Evolutionary conservation across 2,113 vertebrate genomes (phyloP).

Genomic region (Calidris pygmaea): DNA sequence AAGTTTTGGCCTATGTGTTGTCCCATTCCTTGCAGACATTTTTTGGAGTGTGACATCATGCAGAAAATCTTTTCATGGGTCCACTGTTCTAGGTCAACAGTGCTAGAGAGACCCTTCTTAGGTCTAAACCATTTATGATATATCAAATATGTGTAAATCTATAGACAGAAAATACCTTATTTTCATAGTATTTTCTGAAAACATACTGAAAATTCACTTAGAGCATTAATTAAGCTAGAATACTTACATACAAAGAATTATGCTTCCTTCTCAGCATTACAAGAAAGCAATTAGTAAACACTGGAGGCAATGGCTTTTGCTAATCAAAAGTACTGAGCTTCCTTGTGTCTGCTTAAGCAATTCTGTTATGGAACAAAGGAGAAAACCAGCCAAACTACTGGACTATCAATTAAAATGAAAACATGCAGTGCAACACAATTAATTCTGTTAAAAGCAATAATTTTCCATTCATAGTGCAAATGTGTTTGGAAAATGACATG

Average conservation of each 20-base stretch:
- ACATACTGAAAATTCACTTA: background rate
- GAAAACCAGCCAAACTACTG: background rate
- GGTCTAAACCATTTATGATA: background rate
- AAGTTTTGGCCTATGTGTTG: background rate
- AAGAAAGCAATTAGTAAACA: conserved; percentile 62
- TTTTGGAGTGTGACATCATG: background rate
- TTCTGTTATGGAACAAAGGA: background rate
- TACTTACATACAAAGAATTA: conserved; percentile 19
- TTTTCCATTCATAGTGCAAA: background rate
- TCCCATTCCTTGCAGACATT: background rate
- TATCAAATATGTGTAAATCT: background rate
- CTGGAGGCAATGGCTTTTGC: conserved; percentile 35
- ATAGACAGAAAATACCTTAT: background rate
- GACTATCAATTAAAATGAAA: background rate
- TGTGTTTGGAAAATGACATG: background rate
- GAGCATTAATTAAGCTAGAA: conserved; percentile 32
- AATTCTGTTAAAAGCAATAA: conserved; percentile 9
- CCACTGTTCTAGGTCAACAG: background rate
- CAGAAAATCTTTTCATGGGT: background rate
- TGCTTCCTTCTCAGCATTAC: conserved; percentile 28
- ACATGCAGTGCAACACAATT: background rate
- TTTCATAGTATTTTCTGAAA: background rate
- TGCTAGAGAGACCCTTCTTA: background rate
- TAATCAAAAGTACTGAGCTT: conserved; percentile 51
- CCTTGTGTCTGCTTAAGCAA: conserved; percentile 33